Base-by-base conservation (phyloP, 2,113 vertebrate species). In the Rhinopomastus cyanomelas region DNA sequence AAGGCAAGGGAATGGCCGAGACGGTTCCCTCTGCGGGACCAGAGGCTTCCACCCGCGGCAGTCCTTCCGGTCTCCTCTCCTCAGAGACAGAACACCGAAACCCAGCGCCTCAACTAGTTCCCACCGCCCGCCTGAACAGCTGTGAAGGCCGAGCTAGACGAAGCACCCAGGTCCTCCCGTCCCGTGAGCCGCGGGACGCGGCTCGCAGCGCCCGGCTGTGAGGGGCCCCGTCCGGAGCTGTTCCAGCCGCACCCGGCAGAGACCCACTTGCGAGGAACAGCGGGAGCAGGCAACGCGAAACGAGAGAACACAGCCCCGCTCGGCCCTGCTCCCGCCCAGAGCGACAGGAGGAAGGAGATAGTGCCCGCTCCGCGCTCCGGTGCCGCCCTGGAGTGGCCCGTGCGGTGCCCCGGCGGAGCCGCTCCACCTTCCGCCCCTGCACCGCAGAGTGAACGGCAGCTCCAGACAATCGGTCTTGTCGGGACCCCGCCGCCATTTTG, bases 71-170 rank as follows among this genome's bases (percentile, higher is more conserved):
- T 5, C 10, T 4, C 34, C 71, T 72, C 32, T 37, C 30, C 26
- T 26, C 4, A 27, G 29, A 18, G 59, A 14, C 49, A 62, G 0
- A 13, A 25, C 8, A 20, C 13, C 16, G 6, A 16, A 27, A 21
- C 9, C 11, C 21, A 11, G 23, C 5, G 10, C 0, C 0, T 1
- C 10, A 3, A 9, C 10, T 1, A 4, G 19, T 3, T 8, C 1
- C 39, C 79, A 8, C n/a, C 21, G 55, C 25, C 64, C 1, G 72
- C 51, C 16, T 4, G 4, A 5, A 9, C 3, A 32, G 25, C 16
- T 0, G 0, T 1, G 1, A 0, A 1, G 27, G 1, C 3, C 27
- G 51, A 5, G 23, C 5, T 2, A 22, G 25, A 25, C 4, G 2
- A 5, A 44, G 27, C 13, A 8, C 23, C 0, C 46, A 20, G 4